These are phyloP conservation scores for Poicephalus meyeri DNA, from an alignment of 2,113 vertebrate species.

Conservation along the genomic window DNA sequence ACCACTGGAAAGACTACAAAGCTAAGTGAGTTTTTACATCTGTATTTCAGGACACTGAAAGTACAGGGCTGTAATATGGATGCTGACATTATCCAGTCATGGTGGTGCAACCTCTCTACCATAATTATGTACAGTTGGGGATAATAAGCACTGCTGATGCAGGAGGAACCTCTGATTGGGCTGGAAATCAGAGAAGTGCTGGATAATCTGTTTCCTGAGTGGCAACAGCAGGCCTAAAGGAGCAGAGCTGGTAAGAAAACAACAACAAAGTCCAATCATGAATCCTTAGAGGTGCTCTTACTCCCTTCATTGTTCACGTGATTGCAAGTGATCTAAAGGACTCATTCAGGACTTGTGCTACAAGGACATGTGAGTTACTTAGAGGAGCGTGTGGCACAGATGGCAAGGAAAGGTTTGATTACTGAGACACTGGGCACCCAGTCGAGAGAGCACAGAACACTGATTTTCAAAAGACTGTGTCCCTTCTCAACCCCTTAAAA, in stretches of 20 bases:
- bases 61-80: neutral
- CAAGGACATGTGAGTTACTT: neutral
- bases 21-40: slow-evolving; percentile 36
- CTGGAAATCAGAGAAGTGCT: slow-evolving; percentile 14
- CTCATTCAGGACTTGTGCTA: neutral
- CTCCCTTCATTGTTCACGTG: neutral
- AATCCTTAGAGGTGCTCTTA: neutral
- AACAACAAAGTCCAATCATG: neutral
- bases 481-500: neutral
- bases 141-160: slow-evolving; percentile 44
- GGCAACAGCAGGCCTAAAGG: slow-evolving; percentile 16
- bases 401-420: neutral
- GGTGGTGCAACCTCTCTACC: slow-evolving; percentile 4
- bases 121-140: slow-evolving; percentile 12
- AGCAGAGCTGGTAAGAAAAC: neutral
- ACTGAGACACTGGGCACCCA: neutral
- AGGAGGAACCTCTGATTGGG: slow-evolving; percentile 43
- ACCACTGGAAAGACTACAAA: neutral
- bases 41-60: slow-evolving; percentile 10
- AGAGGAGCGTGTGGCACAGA: neutral
- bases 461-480: neutral
- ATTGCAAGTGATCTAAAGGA: neutral
- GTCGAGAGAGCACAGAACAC: neutral
- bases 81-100: slow-evolving; percentile 9
- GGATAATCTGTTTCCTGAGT: slow-evolving; percentile 42